Percentiles rank a stretch among this genome's conserved stretches.
Evolutionary conservation across 2,888 invertebrate species (phyloP).

Genomic region (Galerucella pusilla): DNA sequence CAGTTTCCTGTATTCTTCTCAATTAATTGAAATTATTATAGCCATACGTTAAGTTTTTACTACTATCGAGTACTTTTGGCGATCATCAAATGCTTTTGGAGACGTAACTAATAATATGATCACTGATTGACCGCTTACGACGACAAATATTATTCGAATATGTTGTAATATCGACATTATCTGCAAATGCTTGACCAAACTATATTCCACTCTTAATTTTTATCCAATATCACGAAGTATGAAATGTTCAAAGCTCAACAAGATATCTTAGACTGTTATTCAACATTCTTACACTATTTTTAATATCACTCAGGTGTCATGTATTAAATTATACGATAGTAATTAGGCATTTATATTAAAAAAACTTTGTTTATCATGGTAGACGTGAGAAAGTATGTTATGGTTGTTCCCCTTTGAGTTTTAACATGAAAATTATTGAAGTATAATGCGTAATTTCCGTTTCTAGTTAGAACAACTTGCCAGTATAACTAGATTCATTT

Average conservation of each 20-base stretch:
- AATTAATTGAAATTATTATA: no score
- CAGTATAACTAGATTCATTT: conserved; percentile 8
- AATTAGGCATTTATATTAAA: conserved; percentile 22
- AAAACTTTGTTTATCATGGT: conserved; percentile 23
- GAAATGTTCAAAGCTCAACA: neutral
- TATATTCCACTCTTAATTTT: no score
- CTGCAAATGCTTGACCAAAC: no score
- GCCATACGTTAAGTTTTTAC: no score
- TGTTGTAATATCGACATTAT: no score
- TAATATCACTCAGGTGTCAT: neutral
- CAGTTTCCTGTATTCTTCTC: no score
- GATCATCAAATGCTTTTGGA: no score
- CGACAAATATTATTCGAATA: no score
- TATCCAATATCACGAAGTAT: neutral
- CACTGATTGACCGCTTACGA: no score
- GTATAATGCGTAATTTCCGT: conserved; percentile 58
- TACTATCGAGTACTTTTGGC: no score
- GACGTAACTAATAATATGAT: no score
- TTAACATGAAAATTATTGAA: conserved; percentile 56
- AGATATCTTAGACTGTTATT: neutral
- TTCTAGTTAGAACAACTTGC: conserved; percentile 48
- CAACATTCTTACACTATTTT: neutral
- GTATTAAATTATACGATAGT: conserved; percentile 12
- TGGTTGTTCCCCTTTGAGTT: conserved; percentile 49
- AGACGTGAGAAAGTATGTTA: conserved; percentile 46